Percentiles rank a stretch among this genome's conserved stretches.
These are phyloP conservation scores for Bovichtus variegatus DNA, from an alignment of 2,797 vertebrate genomes.

Conservation along the genomic window DNA sequence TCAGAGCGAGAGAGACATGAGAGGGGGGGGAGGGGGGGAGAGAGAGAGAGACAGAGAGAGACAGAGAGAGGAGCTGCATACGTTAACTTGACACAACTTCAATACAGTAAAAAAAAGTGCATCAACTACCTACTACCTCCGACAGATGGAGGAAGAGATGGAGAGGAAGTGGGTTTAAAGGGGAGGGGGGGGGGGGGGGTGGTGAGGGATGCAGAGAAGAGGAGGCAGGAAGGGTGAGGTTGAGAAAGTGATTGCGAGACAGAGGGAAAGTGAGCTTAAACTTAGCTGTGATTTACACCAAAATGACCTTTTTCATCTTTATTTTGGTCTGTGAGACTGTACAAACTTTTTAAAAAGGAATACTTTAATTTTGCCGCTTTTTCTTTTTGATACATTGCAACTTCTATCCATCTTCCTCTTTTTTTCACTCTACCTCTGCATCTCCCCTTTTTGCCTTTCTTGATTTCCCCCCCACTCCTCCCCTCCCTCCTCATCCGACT, in stretches of 20 bases:
- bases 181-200: slow-evolving; percentile 6
- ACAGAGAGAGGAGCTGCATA: slow-evolving; percentile 29
- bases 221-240: neutral
- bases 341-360: neutral
- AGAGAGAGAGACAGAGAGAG: neutral
- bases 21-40: no score
- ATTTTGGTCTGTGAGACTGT: neutral
- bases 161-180: slow-evolving; percentile 12
- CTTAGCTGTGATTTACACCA: neutral
- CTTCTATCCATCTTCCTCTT: neutral
- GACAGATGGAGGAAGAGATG: slow-evolving; percentile 1
- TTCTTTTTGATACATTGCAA: slow-evolving; percentile 2
- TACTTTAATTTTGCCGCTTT: neutral
- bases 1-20: slow-evolving; percentile 47
- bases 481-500: slow-evolving; percentile 26
- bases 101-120: slow-evolving; percentile 18
- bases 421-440: slow-evolving; percentile 3
- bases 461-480: slow-evolving; percentile 7
- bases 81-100: slow-evolving; percentile 45
- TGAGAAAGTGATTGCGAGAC: no score
- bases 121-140: neutral
- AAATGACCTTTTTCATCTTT: neutral
- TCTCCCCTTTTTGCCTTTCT: neutral
- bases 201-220: neutral
- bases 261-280: neutral